Percentiles rank a stretch among this genome's conserved stretches.
Evolutionary conservation across 2,113 vertebrate species (phyloP).

Genomic region (Tinamus guttatus): DNA sequence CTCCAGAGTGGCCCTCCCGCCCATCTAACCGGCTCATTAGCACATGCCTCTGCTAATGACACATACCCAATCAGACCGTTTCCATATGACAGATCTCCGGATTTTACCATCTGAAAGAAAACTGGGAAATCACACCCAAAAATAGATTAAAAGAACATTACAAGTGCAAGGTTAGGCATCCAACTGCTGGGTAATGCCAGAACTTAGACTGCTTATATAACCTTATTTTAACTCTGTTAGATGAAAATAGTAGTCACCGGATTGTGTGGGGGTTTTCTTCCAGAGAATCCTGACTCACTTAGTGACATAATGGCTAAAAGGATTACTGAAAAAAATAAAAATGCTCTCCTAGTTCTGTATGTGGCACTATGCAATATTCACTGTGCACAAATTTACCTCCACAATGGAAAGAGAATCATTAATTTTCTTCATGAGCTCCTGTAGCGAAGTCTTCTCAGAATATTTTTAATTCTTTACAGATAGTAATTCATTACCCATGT

Average conservation of each 20-base stretch:
- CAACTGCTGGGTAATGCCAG: conserved; percentile 48
- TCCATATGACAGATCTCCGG: neutral
- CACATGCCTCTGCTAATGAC: neutral
- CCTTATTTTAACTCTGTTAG: conserved; percentile 30
- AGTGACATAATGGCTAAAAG: conserved; percentile 5
- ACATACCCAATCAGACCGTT: neutral
- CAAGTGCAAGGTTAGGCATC: conserved; percentile 36
- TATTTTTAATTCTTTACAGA: neutral
- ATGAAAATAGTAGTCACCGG: conserved; percentile 41
- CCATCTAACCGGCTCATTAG: conserved; percentile 2
- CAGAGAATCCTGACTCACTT: conserved; percentile 56
- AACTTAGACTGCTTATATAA: conserved; percentile 44
- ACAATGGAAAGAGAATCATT: neutral
- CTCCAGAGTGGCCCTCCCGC: neutral
- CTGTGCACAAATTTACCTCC: neutral
- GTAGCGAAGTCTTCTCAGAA: neutral
- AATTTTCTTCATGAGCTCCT: conserved; percentile 1
- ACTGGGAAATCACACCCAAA: conserved; percentile 10
- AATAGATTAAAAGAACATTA: conserved; percentile 40
- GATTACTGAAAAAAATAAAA: conserved; percentile 6
- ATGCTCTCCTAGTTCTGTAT: conserved; percentile 20
- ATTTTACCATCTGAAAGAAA: neutral
- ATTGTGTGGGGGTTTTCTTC: neutral
- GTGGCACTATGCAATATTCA: neutral
- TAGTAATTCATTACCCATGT: neutral